Percentiles rank a stretch among this genome's conserved stretches.
Evolutionary conservation across 2,888 invertebrate species (phyloP).

Genomic region (Molanna angustata): DNA sequence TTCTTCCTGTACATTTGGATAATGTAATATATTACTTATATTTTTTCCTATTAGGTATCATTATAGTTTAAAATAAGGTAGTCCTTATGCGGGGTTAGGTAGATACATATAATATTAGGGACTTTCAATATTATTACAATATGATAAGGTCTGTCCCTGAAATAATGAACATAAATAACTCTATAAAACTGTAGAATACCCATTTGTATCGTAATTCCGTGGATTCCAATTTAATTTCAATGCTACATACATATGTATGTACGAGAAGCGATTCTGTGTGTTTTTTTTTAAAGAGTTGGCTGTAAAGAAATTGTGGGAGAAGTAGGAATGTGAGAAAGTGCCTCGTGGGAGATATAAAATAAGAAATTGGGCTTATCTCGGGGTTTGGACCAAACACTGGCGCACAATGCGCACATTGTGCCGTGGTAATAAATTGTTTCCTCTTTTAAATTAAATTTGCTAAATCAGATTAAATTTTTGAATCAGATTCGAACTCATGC

Average conservation of each 20-base stretch:
- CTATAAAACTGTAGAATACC: background rate
- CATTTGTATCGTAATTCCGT: slow-evolving; percentile 10
- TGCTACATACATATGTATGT: no score
- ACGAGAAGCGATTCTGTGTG: no score
- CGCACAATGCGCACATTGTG: slow-evolving; percentile 25
- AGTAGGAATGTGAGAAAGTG: slow-evolving; percentile 22
- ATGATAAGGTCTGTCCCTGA: slow-evolving; percentile 2
- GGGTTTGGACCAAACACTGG: slow-evolving; percentile 14
- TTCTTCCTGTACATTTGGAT: no score
- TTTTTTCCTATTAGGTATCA: no score
- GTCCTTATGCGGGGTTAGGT: no score
- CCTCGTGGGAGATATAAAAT: slow-evolving; percentile 26
- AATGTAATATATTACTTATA: no score
- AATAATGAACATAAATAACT: background rate
- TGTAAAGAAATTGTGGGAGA: no score
- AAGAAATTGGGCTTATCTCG: slow-evolving; percentile 29
- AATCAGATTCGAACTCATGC: background rate
- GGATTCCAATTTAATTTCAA: slow-evolving; percentile 17
- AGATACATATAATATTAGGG: no score
- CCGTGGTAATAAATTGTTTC: slow-evolving; percentile 26
- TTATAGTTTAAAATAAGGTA: no score
- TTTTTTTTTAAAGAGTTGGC: no score
- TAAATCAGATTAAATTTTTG: no score
- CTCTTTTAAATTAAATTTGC: slow-evolving; percentile 30
- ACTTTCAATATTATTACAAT: no score